A percentile compares a stretch with the other conserved stretches of the same genome.
Evolutionary conservation across 2,797 vertebrate species (phyloP).

Genomic region (Spea hammondii): DNA sequence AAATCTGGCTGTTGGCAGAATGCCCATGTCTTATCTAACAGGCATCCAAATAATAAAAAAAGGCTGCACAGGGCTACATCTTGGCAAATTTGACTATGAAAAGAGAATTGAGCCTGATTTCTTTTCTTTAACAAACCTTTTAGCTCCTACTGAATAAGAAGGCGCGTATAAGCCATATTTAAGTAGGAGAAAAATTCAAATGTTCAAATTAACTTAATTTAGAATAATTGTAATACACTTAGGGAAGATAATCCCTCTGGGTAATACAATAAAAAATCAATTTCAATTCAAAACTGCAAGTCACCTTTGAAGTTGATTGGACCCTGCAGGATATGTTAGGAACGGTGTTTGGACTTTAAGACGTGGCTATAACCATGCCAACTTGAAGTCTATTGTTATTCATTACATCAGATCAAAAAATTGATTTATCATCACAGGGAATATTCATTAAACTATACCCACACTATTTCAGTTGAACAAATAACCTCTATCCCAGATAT

Average conservation of each 20-base stretch:
- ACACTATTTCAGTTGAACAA: neutral
- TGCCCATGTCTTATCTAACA: too few species aligned
- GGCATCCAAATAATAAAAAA: too few species aligned
- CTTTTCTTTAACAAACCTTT: too few species aligned
- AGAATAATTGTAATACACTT: neutral
- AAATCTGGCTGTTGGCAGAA: too few species aligned
- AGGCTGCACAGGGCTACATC: too few species aligned
- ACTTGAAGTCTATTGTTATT: conserved; percentile 1
- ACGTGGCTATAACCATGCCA: neutral
- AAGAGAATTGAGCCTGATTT: too few species aligned
- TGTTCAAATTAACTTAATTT: conserved; percentile 8
- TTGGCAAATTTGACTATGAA: too few species aligned
- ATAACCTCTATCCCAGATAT: neutral
- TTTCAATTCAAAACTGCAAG: neutral
- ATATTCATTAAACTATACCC: neutral
- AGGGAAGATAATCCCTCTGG: neutral
- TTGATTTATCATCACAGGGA: neutral
- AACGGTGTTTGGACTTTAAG: neutral
- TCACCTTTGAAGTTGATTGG: conserved; percentile 12
- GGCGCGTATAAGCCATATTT: neutral
- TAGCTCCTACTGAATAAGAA: too few species aligned
- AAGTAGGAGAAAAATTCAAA: neutral
- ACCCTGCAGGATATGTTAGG: neutral
- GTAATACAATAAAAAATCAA: neutral
- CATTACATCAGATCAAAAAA: neutral